Base-by-base conservation (phyloP, 2,797 vertebrate species). In the Lagodon rhomboides region DNA sequence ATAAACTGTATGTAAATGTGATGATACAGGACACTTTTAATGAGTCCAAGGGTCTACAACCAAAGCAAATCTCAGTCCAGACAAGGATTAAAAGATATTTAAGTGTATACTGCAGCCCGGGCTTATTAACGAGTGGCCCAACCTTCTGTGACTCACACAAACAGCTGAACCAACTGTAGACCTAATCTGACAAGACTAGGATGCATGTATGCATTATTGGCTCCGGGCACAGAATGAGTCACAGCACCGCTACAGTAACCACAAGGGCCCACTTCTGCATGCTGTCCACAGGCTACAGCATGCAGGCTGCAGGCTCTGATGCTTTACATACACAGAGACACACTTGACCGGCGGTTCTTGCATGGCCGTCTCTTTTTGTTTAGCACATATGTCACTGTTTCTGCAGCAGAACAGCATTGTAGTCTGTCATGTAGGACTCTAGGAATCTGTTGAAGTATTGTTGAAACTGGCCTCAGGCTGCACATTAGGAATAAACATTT, bases 141-240 rank as follows among this genome's bases (percentile, higher is more conserved):
- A 85, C 70, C 44, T 62, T 72, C 61, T 51, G 69, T 86, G 87
- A 83, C 56, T 79, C 79, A 79, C 2, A 50, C 62, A 30, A 47
- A 46, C 69, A 49, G 63, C 44, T 58, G n/a, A 77, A 79, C 34
- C 27, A n/a, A 46, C 50, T 51, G 46, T 6, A 56, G 47, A 75
- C 49, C 50, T 64, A 59, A 77, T 87, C 61, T 83, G 81, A 90
- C 87, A 85, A 85, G 73, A 80, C 60, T 43, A 50, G 25, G 30
- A 80, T 67, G 76, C 82, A 77, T 78, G 50, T 63, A 75, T 89
- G 80, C 70, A 83, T 83, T 82, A 68, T 76, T 66, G 46, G 68
- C 85, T 85, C 4, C 20, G 0, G 71, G 88, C 80, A 41, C 20
- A 43, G 27, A 0, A 8, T 82, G 86, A 90, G 77, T 92, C 86